Base-by-base conservation (phyloP, 2,888 invertebrate species). In the Rosalia funebris region DNA sequence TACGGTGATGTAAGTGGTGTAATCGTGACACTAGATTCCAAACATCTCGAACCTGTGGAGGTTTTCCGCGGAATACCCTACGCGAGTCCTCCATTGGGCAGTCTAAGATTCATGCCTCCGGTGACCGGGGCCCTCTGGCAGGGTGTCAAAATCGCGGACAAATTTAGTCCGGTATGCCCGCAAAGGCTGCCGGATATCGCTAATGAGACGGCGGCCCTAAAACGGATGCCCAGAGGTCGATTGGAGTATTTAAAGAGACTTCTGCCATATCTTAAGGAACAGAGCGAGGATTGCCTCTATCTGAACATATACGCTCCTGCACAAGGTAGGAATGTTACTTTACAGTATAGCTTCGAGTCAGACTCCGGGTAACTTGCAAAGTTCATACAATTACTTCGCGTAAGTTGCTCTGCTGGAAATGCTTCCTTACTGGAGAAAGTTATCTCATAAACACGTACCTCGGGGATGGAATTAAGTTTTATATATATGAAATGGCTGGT, bases 231-330 rank as follows among this genome's bases (percentile, higher is more conserved):
- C 5, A 89, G 88, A 74, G 96, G 95, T 16, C 85, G 96, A 65
- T 84, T 93, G 76, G 94, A 95, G 78, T 93, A 96, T 79, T 85
- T 98, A 75, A 92, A 90, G 81, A 87, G 95, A 75, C 86, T 98
- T 81, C 83, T 94, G 73, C 95, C 95, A 37, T 91, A 92, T 80
- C 86, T 98, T 71, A 89, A 88, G 71, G 92, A 96, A 80, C 96
- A 98, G 84, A 94, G 92, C 70, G 98, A 98, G 85, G 97, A 98
- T 84, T 98, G 98, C 79, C 88, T 98, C 65, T 96, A 95, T 82
- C 87, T 98, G 79, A 98, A 98, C 83, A 91, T 98, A 77, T 98
- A 96, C 84, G 94, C 95, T 17, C 98, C 98, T 53, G 92, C 92
- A 73, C 92, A 93, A 91, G 95, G 96, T 96, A 85, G 20, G 55